Evolutionary conservation across 2,113 vertebrate genomes (phyloP).

Genomic region (Pao palembangensis): DNA sequence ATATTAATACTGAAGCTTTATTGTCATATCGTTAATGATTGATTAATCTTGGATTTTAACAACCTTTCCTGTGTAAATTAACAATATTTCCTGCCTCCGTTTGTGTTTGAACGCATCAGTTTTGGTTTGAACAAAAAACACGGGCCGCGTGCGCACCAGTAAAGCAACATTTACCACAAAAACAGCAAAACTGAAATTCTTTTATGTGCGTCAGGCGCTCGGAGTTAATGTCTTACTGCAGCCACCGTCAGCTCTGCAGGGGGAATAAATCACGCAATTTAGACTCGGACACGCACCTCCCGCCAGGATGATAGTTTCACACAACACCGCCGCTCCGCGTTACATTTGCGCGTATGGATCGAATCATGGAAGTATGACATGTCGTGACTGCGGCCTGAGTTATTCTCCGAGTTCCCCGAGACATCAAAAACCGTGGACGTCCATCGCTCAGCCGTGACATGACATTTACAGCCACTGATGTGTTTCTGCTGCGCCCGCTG

Average conservation of each 20-base stretch:
- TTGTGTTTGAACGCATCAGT: not conserved
- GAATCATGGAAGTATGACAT: constrained; percentile 38
- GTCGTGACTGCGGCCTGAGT: constrained; percentile 41
- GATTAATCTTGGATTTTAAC: too few species aligned
- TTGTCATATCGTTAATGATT: too few species aligned
- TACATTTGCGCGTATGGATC: constrained; percentile 27
- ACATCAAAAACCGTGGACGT: constrained; percentile 41
- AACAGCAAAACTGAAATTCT: too few species aligned
- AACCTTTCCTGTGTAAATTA: too few species aligned
- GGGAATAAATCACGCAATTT: constrained; percentile 25
- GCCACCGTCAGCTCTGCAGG: constrained; percentile 3
- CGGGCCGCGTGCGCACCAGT: not conserved
- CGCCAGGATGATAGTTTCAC: constrained; percentile 4
- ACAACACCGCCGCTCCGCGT: constrained; percentile 9
- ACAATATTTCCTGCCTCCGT: too few species aligned
- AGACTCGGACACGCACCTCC: not conserved
- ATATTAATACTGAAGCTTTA: too few species aligned
- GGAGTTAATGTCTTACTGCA: constrained; percentile 11
- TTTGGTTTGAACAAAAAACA: not conserved
- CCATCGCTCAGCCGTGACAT: constrained; percentile 41
- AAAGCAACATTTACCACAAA: not conserved
- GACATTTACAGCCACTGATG: constrained; percentile 42
- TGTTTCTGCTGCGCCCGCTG: constrained; percentile 37
- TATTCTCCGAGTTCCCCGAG: constrained; percentile 35
- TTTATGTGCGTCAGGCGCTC: not conserved